phyloP scores from a whole-genome alignment of 2,113 vertebrate genomes.

The Coreoperca whiteheadi region DNA sequence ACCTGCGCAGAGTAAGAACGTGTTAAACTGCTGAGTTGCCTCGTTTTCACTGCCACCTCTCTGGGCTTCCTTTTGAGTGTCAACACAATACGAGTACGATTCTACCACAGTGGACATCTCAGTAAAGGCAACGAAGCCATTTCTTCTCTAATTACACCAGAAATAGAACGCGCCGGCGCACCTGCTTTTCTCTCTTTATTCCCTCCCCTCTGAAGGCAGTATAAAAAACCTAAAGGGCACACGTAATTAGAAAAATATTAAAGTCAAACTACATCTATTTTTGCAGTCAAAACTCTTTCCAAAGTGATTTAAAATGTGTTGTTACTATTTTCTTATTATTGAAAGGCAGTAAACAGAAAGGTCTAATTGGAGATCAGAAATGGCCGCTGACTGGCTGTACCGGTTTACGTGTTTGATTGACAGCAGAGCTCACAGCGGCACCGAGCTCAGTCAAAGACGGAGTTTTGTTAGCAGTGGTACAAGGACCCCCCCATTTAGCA shows the following conservation, averaged over 20 bases:
- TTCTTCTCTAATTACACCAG: slow-evolving; percentile 63
- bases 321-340: too few relatives aligned
- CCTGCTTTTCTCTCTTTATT: slow-evolving; percentile 36
- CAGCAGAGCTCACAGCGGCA: background rate
- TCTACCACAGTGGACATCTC: slow-evolving; percentile 33
- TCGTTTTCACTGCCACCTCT: slow-evolving; percentile 36
- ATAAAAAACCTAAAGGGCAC: slow-evolving; percentile 15
- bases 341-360: background rate
- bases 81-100: slow-evolving; percentile 46
- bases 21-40: slow-evolving; percentile 36
- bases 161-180: slow-evolving; percentile 52
- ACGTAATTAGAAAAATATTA: background rate
- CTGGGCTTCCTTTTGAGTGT: slow-evolving; percentile 40
- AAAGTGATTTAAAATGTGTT: background rate
- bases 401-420: background rate
- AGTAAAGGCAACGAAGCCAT: slow-evolving; percentile 42
- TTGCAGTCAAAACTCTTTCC: background rate
- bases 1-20: slow-evolving; percentile 11
- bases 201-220: slow-evolving; percentile 9
- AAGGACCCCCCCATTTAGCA: too few relatives aligned
- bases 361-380: background rate
- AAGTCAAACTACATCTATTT: background rate
- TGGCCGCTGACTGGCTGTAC: background rate
- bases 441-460: background rate
- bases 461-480: background rate